Percentiles rank a stretch among this genome's conserved stretches.
Evolutionary conservation across 2,113 vertebrate species (phyloP).

Genomic region (Turdus rufiventris): DNA sequence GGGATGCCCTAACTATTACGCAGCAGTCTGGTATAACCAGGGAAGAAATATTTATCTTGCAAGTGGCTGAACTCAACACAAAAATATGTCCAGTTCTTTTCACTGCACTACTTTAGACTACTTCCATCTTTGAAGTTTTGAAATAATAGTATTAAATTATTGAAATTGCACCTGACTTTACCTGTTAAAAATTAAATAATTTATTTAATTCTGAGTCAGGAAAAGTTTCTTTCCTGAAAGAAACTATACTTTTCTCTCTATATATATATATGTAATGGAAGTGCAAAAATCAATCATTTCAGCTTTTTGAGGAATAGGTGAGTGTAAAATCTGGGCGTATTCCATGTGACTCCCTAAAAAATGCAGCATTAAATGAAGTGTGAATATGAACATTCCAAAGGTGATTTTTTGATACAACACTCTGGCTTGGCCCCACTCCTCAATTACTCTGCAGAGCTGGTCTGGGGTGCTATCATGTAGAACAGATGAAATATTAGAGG

Average conservation of each 20-base stretch:
- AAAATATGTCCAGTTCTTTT: neutral
- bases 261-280: neutral
- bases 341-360: neutral
- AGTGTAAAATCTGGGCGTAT: neutral
- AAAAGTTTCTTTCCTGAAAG: neutral
- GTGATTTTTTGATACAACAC: neutral
- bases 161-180: neutral
- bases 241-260: accelerated
- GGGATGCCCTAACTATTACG: neutral
- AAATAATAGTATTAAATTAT: neutral
- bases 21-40: constrained; percentile 16
- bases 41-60: constrained; percentile 35
- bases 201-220: neutral
- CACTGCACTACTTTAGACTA: neutral
- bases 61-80: neutral
- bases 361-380: neutral
- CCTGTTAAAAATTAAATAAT: neutral
- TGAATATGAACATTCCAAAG: neutral
- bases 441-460: too few species aligned
- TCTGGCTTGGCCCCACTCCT: too few species aligned
- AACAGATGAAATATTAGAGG: too few species aligned
- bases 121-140: neutral
- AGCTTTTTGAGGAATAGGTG: neutral
- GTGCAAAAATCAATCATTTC: neutral
- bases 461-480: too few species aligned